These are phyloP conservation scores for Esperia sulphurella DNA, from an alignment of 2,888 invertebrate genomes.

Conservation along the genomic window DNA sequence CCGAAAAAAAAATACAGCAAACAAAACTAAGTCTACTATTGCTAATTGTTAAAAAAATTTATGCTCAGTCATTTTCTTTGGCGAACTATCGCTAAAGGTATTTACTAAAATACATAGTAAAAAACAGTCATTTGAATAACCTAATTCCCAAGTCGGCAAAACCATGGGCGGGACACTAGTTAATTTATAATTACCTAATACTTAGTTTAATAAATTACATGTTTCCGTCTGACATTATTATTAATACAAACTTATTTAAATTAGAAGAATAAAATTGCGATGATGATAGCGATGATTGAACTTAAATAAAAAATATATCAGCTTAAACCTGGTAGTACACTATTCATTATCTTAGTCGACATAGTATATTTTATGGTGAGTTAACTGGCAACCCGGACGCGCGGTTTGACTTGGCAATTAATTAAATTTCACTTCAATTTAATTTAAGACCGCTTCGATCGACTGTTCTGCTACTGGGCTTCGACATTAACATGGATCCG, in stretches of 20 bases:
- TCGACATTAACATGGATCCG: conserved; percentile 1
- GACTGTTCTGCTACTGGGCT: conserved; percentile 2
- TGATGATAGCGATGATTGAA: too few species aligned
- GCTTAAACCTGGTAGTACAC: too few species aligned
- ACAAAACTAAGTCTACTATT: too few species aligned
- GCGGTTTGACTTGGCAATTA: neutral
- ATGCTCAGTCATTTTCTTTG: too few species aligned
- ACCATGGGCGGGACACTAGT: neutral
- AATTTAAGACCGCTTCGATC: neutral
- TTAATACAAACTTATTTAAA: neutral
- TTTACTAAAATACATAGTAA: too few species aligned
- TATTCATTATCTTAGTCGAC: neutral
- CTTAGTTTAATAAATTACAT: neutral
- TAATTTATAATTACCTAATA: neutral
- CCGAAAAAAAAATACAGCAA: too few species aligned
- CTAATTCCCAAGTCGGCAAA: neutral
- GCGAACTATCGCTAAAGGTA: too few species aligned
- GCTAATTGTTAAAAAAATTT: too few species aligned
- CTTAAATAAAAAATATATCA: too few species aligned
- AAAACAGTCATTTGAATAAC: too few species aligned
- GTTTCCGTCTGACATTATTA: neutral
- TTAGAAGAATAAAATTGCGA: too few species aligned
- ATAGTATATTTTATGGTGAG: neutral
- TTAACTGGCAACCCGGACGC: neutral
- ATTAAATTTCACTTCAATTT: conserved; percentile 1